Conservation (phyloP, 2,113 vertebrate species). For the Gymnobelideus leadbeateri region DNA sequence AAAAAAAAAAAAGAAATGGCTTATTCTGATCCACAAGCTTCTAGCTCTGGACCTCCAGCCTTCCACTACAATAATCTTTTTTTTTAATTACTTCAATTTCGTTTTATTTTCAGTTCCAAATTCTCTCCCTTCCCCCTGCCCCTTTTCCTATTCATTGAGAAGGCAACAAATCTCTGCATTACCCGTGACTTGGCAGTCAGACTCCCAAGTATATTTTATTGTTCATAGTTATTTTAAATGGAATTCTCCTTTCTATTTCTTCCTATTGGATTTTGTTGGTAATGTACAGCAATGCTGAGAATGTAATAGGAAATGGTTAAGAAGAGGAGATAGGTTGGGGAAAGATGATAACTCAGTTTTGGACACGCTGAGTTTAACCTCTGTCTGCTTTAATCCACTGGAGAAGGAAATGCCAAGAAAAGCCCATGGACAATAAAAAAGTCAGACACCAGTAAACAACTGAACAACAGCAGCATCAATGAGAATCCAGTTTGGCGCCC, state of each 20-base stretch:
- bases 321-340: neutral
- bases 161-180: too few species aligned
- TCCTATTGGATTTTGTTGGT: neutral
- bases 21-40: too few species aligned
- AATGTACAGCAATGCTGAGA: neutral
- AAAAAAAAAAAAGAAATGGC: too few species aligned
- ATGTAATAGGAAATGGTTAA: neutral
- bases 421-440: neutral
- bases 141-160: too few species aligned
- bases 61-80: too few species aligned
- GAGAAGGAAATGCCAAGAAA: neutral
- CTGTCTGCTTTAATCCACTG: neutral
- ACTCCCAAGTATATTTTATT: too few species aligned
- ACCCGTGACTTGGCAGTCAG: too few species aligned
- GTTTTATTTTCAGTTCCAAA: too few species aligned
- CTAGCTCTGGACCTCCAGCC: too few species aligned
- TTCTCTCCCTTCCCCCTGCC: too few species aligned
- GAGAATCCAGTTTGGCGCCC: neutral
- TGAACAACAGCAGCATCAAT: neutral
- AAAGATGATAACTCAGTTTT: neutral
- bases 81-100: too few species aligned
- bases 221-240: too few species aligned
- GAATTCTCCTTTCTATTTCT: neutral
- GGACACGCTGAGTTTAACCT: neutral
- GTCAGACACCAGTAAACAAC: neutral